phyloP scores from a whole-genome alignment of 2,888 invertebrate species.

The Pseudanteris insignis region DNA sequence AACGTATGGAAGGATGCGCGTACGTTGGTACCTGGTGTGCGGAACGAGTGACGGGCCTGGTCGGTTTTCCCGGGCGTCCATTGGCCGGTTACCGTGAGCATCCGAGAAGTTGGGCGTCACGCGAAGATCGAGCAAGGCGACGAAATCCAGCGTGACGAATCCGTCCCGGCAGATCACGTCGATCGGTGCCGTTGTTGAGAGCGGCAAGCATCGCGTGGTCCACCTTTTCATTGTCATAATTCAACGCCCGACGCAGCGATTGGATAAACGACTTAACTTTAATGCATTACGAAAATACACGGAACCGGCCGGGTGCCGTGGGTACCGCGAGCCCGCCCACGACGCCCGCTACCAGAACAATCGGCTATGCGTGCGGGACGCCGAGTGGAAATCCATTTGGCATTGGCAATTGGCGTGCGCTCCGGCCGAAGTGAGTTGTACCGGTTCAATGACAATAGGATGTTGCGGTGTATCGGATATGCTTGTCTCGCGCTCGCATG shows the following conservation, averaged over 20 bases:
- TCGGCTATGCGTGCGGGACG: too few species aligned
- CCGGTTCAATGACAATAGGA: too few species aligned
- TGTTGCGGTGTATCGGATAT: too few species aligned
- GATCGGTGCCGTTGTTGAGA: constrained; percentile 51
- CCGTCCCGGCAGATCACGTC: constrained; percentile 16
- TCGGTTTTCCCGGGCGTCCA: constrained; percentile 19
- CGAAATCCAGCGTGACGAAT: constrained; percentile 41
- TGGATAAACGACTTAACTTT: constrained; percentile 49
- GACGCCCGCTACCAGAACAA: constrained; percentile 26
- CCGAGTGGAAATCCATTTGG: too few species aligned
- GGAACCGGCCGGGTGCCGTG: constrained; percentile 40
- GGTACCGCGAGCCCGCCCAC: constrained; percentile 36
- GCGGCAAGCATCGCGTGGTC: constrained; percentile 9
- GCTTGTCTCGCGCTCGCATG: too few species aligned
- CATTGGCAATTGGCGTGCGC: too few species aligned
- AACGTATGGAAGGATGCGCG: constrained; percentile 8
- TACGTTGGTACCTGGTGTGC: constrained; percentile 12
- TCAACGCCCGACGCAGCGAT: constrained; percentile 28
- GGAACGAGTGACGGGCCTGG: constrained; percentile 15
- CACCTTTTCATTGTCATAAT: constrained; percentile 37
- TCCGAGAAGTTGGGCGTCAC: constrained; percentile 16
- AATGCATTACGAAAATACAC: constrained; percentile 58
- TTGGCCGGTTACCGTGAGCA: constrained; percentile 32
- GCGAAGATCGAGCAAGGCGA: constrained; percentile 13
- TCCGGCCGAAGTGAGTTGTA: too few species aligned